phyloP scores from a whole-genome alignment of 2,113 vertebrate genomes.

The Myotis brandtii region DNA sequence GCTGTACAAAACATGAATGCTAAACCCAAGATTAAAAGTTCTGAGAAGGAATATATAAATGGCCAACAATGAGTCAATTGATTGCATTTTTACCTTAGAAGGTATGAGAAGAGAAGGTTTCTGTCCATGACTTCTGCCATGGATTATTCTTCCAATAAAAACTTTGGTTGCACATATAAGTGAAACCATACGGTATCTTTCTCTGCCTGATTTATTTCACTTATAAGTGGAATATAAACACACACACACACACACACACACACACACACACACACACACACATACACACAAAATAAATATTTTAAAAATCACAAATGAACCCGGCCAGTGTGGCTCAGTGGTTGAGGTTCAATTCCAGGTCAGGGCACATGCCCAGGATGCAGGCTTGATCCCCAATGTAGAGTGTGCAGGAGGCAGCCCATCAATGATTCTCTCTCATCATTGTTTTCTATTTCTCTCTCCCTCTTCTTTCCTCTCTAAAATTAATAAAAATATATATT shows the following conservation, averaged over 20 bases:
- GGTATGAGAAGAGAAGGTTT: not conserved
- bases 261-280: no score
- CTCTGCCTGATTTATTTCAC: not conserved
- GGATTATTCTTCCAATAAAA: not conserved
- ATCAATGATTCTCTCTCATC: not conserved
- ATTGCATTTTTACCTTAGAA: not conserved
- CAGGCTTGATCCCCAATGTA: not conserved
- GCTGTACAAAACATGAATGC: not conserved
- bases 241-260: no score
- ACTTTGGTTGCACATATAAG: not conserved
- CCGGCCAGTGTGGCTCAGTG: not conserved
- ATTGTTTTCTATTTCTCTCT: not conserved
- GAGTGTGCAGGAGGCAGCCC: no score
- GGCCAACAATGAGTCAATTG: not conserved
- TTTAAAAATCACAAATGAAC: not conserved
- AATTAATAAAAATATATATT: not conserved
- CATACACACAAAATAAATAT: no score
- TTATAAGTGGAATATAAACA: not conserved
- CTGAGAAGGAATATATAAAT: not conserved
- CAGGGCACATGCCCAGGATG: not conserved
- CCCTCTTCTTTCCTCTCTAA: not conserved
- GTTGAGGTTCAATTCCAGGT: not conserved
- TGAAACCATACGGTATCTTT: not conserved
- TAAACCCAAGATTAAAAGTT: not conserved
- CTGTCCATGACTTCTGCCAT: rapidly evolving